Conservation (phyloP, 2,888 invertebrate species). For the Drosophila ezoana region DNA sequence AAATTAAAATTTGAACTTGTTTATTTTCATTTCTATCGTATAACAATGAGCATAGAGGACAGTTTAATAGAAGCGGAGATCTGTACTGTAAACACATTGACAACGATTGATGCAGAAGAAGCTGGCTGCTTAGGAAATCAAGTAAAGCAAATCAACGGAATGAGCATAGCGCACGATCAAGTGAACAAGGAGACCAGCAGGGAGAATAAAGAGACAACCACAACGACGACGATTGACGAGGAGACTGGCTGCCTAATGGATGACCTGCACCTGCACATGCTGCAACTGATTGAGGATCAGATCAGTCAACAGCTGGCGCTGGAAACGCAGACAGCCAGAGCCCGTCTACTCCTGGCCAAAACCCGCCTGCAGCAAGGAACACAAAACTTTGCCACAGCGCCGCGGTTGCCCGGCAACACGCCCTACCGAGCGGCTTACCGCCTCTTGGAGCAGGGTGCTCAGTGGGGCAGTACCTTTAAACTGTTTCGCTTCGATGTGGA, state of each 20-base stretch:
- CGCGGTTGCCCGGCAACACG: constrained; percentile 18
- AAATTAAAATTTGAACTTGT: constrained; percentile 4
- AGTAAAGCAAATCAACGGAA: background rate
- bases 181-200: background rate
- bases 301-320: constrained; percentile 18
- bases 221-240: background rate
- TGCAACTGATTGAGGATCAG: constrained; percentile 49
- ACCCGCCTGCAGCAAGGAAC: constrained; percentile 51
- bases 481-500: constrained; percentile 30
- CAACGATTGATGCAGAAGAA: background rate
- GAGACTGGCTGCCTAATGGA: constrained; percentile 37
- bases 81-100: background rate
- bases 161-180: background rate
- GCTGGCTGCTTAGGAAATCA: background rate
- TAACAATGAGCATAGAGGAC: constrained; percentile 19
- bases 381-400: background rate
- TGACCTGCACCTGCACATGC: constrained; percentile 40
- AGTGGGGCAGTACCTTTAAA: constrained; percentile 18
- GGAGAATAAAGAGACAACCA: background rate
- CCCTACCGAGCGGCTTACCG: constrained; percentile 46
- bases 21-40: constrained; percentile 3
- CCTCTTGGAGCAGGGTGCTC: constrained; percentile 19
- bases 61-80: background rate
- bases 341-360: constrained; percentile 46
- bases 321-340: constrained; percentile 25